phyloP scores from a whole-genome alignment of 2,888 invertebrate species.

The Drosophila acutilabella region DNA sequence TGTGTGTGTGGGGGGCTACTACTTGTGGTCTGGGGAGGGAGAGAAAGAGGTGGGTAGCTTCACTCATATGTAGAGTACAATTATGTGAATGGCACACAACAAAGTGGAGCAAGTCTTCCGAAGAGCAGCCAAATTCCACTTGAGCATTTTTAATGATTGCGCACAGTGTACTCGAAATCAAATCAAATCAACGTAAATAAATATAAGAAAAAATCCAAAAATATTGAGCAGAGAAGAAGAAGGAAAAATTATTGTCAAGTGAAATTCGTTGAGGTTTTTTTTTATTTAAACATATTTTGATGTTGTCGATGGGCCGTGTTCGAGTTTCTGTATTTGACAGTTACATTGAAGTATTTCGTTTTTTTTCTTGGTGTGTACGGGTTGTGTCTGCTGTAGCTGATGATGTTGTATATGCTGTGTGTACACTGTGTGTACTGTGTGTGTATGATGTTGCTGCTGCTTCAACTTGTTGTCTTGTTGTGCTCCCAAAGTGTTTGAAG shows the following conservation, averaged over 20 bases:
- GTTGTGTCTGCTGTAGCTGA: conserved; percentile 23
- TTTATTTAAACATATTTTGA: conserved; percentile 21
- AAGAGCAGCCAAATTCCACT: conserved; percentile 74
- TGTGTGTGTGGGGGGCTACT: neutral
- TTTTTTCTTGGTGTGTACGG: neutral
- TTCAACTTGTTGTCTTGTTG: conserved; percentile 45
- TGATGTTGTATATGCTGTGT: conserved; percentile 47
- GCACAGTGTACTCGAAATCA: conserved; percentile 71
- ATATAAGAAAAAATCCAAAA: conserved; percentile 22
- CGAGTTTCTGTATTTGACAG: conserved; percentile 65
- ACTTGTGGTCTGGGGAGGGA: neutral
- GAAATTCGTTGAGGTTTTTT: conserved; percentile 63
- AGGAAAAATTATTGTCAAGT: conserved; percentile 77
- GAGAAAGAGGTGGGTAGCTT: conserved; percentile 5
- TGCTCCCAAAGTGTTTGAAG: conserved; percentile 60
- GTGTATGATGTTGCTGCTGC: conserved; percentile 46
- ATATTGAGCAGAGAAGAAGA: conserved; percentile 1
- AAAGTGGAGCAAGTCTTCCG: conserved; percentile 69
- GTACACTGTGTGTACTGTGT: conserved; percentile 8
- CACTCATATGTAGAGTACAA: conserved; percentile 7
- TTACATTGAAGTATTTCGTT: conserved; percentile 60
- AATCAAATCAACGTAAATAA: neutral
- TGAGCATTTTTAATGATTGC: conserved; percentile 70
- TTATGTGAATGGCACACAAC: conserved; percentile 42
- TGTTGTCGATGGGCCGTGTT: conserved; percentile 43